Percentiles rank a stretch among this genome's conserved stretches.
phyloP scores from a whole-genome alignment of 2,797 vertebrate genomes.

The Sebastes miniatus region DNA sequence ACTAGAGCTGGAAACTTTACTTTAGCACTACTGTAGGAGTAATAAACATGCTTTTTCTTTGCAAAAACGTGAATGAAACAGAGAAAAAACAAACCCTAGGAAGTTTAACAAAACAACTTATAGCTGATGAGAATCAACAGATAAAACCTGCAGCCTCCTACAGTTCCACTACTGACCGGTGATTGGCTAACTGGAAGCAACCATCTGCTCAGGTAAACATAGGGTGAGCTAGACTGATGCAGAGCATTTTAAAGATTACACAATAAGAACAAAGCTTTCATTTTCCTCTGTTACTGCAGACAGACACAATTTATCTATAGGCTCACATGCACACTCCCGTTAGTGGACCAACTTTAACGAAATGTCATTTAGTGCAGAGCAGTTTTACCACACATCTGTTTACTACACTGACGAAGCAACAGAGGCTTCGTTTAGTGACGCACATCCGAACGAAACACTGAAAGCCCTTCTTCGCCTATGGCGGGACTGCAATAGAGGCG shows the following conservation, averaged over 20 bases:
- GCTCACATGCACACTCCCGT: background rate
- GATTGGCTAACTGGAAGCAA: background rate
- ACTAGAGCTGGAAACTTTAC: background rate
- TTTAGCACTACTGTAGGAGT: too few species aligned
- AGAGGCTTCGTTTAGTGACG: too few species aligned
- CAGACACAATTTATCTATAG: background rate
- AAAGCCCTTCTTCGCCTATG: too few species aligned
- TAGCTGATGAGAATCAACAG: background rate
- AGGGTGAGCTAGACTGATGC: background rate
- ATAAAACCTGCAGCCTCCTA: background rate
- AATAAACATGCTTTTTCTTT: background rate
- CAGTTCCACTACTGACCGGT: background rate
- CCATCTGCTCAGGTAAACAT: background rate
- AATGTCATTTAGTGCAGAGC: too few species aligned
- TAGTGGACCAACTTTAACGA: too few species aligned
- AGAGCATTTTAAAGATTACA: background rate
- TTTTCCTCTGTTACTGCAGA: background rate
- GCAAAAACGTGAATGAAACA: background rate
- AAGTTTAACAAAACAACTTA: background rate
- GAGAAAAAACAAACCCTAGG: too few species aligned
- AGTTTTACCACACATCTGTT: too few species aligned
- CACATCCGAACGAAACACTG: too few species aligned
- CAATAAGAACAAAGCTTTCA: background rate
- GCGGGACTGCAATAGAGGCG: too few species aligned
- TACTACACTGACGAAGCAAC: too few species aligned